Base-by-base conservation (phyloP, 2,113 vertebrate genomes). In the Prinia subflava region DNA sequence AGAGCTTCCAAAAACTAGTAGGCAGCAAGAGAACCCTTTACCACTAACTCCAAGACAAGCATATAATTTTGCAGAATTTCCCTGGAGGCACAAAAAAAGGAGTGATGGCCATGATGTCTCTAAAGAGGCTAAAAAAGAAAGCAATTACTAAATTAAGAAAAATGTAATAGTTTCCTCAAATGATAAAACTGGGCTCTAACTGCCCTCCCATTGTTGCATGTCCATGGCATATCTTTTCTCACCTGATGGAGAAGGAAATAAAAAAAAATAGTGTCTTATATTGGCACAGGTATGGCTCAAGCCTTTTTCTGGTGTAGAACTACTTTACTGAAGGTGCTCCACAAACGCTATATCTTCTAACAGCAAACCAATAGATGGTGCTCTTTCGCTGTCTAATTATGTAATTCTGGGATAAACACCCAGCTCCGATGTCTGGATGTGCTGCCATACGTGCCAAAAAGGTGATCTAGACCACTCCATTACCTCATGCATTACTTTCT, bases 281-380 rank as follows among this genome's bases (percentile, higher is more conserved):
- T 23, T 10, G 24, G 15, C 46, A 85, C 55, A 14, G 16, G 18
- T n/a, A 41, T 5, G 3, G n/a, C 47, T 50, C 3, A 8, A 89
- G 16, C 9, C 24, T 25, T 83, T 88, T 56, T 17, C 50, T 73
- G 13, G 5, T 59, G 25, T 37, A 2, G 47, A 83, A 28, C 31
- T 47, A 41, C 22, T 77, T 88, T 15, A 78, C 7, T 59, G 47
- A 88, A 68, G 18, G 9, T 28, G 30, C 60, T 74, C 28, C 28
- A 62, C 23, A 73, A 65, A 27, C 1, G 3, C 77, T 37, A 22
- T 5, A n/a, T 60, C 31, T 87, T 89, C 89, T 65, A 77, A 60
- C 17, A 80, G 18, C 19, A 80, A 55, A 42, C 90, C 94, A 81
- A 96, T 46, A 96, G 94, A 97, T 95, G 95, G 94, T 92, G 95